Evolutionary conservation across 2,888 invertebrate species (phyloP).

Genomic region (Metellina segmentata): DNA sequence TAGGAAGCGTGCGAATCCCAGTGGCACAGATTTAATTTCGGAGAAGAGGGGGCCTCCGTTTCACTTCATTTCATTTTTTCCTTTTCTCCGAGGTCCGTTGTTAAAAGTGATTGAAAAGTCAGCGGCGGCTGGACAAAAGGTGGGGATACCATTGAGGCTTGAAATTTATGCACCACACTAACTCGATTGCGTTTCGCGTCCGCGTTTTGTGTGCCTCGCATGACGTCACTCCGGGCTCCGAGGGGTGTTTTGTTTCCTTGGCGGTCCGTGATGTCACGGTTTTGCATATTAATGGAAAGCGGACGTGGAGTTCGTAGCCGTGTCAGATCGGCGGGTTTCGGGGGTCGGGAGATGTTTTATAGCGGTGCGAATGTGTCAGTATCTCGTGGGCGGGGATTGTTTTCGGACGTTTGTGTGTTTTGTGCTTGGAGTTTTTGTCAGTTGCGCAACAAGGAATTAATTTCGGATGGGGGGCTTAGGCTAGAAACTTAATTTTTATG

Average conservation of each 20-base stretch:
- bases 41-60: constrained; percentile 25
- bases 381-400: not conserved
- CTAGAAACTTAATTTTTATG: too few species aligned
- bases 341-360: too few species aligned
- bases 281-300: constrained; percentile 58
- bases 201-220: constrained; percentile 28
- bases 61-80: constrained; percentile 42
- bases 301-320: constrained; percentile 21
- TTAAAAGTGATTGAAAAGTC: constrained; percentile 76
- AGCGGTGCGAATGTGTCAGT: not conserved
- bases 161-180: constrained; percentile 75
- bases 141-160: constrained; percentile 56
- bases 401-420: not conserved
- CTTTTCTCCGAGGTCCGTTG: constrained; percentile 38
- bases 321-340: constrained; percentile 9
- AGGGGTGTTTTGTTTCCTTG: constrained; percentile 46
- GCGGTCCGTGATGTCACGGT: constrained; percentile 52
- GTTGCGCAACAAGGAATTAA: too few species aligned
- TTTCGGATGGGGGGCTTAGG: too few species aligned
- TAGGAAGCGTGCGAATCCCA: constrained; percentile 67
- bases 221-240: constrained; percentile 52
- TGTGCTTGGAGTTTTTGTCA: too few species aligned
- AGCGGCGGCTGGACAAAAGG: constrained; percentile 67
- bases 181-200: constrained; percentile 67
- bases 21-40: constrained; percentile 75